Base-by-base conservation (phyloP, 2,888 invertebrate species). In the Polylopha cassiicola region DNA sequence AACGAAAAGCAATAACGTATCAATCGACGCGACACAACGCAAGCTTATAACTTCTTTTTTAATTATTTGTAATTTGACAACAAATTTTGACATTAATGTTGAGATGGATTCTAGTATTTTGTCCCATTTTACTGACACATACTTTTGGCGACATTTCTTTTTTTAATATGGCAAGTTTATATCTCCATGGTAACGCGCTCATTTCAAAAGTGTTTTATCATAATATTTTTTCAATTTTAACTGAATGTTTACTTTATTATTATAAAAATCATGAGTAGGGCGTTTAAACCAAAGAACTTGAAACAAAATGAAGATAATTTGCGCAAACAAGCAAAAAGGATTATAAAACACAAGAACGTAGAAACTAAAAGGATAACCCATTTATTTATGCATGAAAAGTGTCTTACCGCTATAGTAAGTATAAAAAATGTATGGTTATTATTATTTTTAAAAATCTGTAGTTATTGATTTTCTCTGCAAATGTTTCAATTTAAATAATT, bases 341-440 rank as follows among this genome's bases (percentile, higher is more conserved):
- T 84, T 8, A 50, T 71, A 4, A 68, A 57, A 38, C 68, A 69
- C 39, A 81, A 71, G 55, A 55, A 53, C 47, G 52, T 50, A 3
- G 60, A 69, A 10, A 53, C 65, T 17, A 75, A 74, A 57, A 68
- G 67, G 53, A 66, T 65, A 4, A 82, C 85, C 2, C 85, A 85
- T 70, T 58, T 90, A 31, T 88, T 88, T 61, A 78, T 89, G 76
- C 88, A 90, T 51, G 88, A 88, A 44, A 89, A 87, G 69, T 75
- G 69, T 46, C 72, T 90, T 3, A 71, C 71, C 22, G 75, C 77
- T 55, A 89, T 90, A 47, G 90, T 90, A 73, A 84, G 88, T 77
- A 32, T 15, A 7, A 28, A 79, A 74, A 70, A 65, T 11, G 64
- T 17, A 10, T 7, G 2, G 17, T 31, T 9, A 18, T 11, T 4